Base-by-base conservation (phyloP, 2,888 invertebrate species). In the Oscheius onirici region DNA sequence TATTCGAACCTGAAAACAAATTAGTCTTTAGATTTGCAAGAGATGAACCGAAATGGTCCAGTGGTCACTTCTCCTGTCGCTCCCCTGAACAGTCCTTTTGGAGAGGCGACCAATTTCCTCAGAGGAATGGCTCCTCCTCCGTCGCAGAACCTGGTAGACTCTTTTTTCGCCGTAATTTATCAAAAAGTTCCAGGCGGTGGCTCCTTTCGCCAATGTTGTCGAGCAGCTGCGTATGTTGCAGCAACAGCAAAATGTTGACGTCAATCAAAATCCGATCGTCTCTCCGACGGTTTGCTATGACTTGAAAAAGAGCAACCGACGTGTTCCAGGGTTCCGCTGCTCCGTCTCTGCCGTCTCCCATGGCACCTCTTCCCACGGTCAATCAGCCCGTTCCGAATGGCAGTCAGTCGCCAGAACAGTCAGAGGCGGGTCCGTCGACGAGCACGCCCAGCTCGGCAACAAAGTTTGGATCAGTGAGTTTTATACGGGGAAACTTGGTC, bases 201-300 rank as follows among this genome's bases (percentile, higher is more conserved):
- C 52, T 54, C 67, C 55, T 34, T 28, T 70, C 52, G 52, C 46
- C 61, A 51, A 69, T 52, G 20, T 52, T 40, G 52, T 57, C 63
- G 51, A 34, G 60, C 52, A 60, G 57, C 22, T 61, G 60, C 24
- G 58, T n/a, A 58, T 58, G 17, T 58, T 58, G 40, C 58, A 58
- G 8, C 20, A 17, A n/a, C 40, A n/a, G 17, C 58, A 55, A 11
- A 24, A 55, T 15, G 34, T 41, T 17, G 58, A 58, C n/a, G 40
- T 41, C 20, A 58, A 58, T 20, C 41, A 40, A n/a, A 58, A 58
- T 52, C 52, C 52, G 22, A 52, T 15, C 8, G 20, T 13, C 52
- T 52, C 20, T 52, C n/a, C n/a, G 52, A 22, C 13, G n/a, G 13
- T 46, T 46, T 46, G 20, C 13, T 46, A 11, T 46, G 15, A 46